Conservation (phyloP, 2,113 vertebrate genomes). For the Eleginops maclovinus region DNA sequence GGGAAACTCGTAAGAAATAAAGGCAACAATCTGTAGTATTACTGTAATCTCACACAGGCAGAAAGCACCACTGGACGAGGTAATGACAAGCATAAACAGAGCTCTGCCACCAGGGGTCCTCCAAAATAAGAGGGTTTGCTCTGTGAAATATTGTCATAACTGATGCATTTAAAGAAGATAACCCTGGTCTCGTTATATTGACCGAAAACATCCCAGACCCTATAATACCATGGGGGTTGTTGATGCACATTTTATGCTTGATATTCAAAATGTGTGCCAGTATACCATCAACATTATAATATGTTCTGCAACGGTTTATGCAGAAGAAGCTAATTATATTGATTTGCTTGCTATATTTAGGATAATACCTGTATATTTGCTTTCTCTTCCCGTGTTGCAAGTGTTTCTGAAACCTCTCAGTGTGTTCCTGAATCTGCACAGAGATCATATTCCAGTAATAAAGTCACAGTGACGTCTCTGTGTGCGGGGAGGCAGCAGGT, state of each 20-base stretch:
- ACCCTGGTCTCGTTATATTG: neutral
- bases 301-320: neutral
- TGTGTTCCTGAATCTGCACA: neutral
- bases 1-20: neutral
- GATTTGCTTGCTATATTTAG: neutral
- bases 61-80: constrained; percentile 24
- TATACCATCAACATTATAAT: neutral
- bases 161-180: neutral
- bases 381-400: neutral
- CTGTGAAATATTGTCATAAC: neutral
- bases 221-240: neutral
- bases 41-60: neutral
- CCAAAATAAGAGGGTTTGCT: constrained; percentile 7
- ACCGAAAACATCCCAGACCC: neutral
- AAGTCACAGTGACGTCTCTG: neutral
- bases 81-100: constrained; percentile 7
- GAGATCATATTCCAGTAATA: constrained; percentile 3
- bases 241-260: neutral
- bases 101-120: constrained; percentile 44
- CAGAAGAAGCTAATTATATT: neutral
- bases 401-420: neutral
- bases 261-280: neutral
- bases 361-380: too few species aligned
- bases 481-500: constrained; percentile 40
- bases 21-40: constrained; percentile 18